These are phyloP conservation scores for Piscicola geometra DNA, from an alignment of 2,888 invertebrate genomes.

Conservation along the genomic window DNA sequence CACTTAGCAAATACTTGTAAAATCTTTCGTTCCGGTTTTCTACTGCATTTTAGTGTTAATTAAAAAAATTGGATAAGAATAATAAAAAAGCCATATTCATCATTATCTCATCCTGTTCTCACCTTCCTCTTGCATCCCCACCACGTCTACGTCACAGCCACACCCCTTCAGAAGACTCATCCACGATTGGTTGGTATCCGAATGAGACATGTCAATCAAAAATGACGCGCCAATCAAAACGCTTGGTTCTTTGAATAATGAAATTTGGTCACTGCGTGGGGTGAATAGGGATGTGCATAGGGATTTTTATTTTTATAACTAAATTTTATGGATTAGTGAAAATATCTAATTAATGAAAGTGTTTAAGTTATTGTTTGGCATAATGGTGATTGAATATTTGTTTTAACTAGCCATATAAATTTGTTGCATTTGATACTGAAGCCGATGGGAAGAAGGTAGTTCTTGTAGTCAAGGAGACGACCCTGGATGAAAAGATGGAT, in stretches of 20 bases:
- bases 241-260: neutral
- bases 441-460: neutral
- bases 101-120: neutral
- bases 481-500: no score
- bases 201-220: neutral
- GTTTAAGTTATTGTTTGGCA: no score
- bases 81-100: neutral
- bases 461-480: neutral
- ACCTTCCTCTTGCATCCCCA: neutral
- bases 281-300: no score
- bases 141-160: conserved; percentile 15
- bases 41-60: no score
- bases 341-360: no score
- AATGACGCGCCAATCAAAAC: neutral
- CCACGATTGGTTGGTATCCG: neutral
- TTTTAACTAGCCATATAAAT: neutral
- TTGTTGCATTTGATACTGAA: neutral
- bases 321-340: no score
- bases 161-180: neutral
- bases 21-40: neutral
- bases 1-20: neutral
- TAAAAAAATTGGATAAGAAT: neutral
- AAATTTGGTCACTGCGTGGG: neutral
- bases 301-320: no score
- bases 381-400: no score